These are phyloP conservation scores for Mellivora capensis DNA, from an alignment of 2,113 vertebrate genomes.

Conservation along the genomic window DNA sequence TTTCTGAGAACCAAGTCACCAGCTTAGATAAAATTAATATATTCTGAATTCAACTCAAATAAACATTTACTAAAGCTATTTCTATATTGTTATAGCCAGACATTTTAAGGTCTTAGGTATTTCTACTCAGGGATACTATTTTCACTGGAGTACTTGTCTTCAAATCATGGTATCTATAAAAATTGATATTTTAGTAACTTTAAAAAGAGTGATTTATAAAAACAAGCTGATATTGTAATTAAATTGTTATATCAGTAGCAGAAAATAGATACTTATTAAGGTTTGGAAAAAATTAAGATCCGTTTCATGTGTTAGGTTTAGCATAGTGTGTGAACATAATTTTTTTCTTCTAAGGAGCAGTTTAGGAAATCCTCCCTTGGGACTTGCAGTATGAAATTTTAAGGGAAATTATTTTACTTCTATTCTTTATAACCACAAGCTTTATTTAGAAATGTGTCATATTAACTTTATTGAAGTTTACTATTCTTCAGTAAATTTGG, in stretches of 20 bases:
- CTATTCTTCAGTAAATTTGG: neutral
- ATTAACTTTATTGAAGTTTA: neutral
- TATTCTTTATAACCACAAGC: neutral
- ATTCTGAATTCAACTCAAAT: slow-evolving; percentile 16
- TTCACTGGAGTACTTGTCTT: neutral
- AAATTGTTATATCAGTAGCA: neutral
- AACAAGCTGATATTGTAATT: neutral
- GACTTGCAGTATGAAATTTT: neutral
- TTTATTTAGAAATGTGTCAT: slow-evolving; percentile 17
- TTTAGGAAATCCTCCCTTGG: slow-evolving; percentile 23
- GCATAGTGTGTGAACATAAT: neutral
- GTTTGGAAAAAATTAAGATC: neutral
- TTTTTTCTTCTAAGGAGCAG: slow-evolving; percentile 1
- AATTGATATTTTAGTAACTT: neutral
- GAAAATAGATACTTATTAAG: neutral
- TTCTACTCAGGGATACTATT: neutral
- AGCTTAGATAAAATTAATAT: neutral
- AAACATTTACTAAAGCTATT: neutral
- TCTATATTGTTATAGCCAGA: neutral
- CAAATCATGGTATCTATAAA: neutral
- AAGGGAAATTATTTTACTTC: slow-evolving; percentile 8
- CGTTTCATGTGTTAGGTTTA: neutral
- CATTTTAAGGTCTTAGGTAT: neutral
- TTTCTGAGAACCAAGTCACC: neutral
- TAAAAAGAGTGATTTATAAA: neutral